Percentiles rank a stretch among this genome's conserved stretches.
Evolutionary conservation across 2,888 invertebrate genomes (phyloP).

Genomic region (Plagodis pulveraria): DNA sequence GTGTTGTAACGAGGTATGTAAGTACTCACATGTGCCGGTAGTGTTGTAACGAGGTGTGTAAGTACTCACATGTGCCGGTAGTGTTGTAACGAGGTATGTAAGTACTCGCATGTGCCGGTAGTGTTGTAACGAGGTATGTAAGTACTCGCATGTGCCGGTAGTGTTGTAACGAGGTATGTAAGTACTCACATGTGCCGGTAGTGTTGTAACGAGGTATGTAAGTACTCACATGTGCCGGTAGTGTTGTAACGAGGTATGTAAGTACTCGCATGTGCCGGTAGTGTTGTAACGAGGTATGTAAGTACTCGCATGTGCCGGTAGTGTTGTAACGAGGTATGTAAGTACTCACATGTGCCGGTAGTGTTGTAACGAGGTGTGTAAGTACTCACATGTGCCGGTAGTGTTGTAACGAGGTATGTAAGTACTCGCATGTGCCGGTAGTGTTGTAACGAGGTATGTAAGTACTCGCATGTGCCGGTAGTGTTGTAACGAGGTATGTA

Average conservation of each 20-base stretch:
- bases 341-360: slow-evolving; percentile 58
- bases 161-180: background rate
- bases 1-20: background rate
- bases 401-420: slow-evolving; percentile 39
- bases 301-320: too few relatives aligned
- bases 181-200: slow-evolving; percentile 74
- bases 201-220: slow-evolving; percentile 44
- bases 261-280: slow-evolving; percentile 58
- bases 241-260: slow-evolving; percentile 39
- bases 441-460: too few relatives aligned
- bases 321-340: background rate
- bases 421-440: slow-evolving; percentile 58
- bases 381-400: slow-evolving; percentile 75
- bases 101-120: too few relatives aligned
- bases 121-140: too few relatives aligned
- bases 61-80: slow-evolving; percentile 58
- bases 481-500: background rate
- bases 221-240: slow-evolving; percentile 75
- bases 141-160: background rate
- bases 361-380: background rate
- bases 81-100: too few relatives aligned
- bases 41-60: slow-evolving; percentile 40
- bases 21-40: slow-evolving; percentile 74
- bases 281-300: too few relatives aligned
- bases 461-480: too few relatives aligned